A percentile compares a stretch with the other conserved stretches of the same genome.
These are phyloP conservation scores for Druon quercuslanigerum DNA, from an alignment of 1,140 invertebrate species.

Conservation along the genomic window DNA sequence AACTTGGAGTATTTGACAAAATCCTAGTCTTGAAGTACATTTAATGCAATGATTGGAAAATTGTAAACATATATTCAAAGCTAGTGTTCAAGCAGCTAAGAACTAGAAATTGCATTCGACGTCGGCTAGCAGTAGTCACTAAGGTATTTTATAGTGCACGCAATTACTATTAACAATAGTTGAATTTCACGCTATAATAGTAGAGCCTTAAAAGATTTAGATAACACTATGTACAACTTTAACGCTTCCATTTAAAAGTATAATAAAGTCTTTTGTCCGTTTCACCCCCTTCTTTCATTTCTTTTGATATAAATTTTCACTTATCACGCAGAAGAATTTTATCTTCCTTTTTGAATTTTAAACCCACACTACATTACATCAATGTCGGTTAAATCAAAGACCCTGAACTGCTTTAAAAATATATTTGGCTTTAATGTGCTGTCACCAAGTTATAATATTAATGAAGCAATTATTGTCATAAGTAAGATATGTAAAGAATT, in stretches of 20 bases:
- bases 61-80: conserved; percentile 34
- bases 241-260: conserved; percentile 35
- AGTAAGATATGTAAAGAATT: too few relatives aligned
- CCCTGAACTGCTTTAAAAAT: too few relatives aligned
- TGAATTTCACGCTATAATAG: conserved; percentile 30
- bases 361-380: too few relatives aligned
- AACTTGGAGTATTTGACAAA: neutral
- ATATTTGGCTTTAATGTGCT: too few relatives aligned
- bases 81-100: conserved; percentile 54
- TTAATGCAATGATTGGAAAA: neutral
- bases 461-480: too few relatives aligned
- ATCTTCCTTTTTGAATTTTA: neutral
- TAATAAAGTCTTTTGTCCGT: conserved; percentile 49
- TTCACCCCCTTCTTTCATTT: conserved; percentile 25
- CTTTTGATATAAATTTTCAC: neutral
- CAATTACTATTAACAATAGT: conserved; percentile 40
- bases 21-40: conserved; percentile 6
- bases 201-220: conserved; percentile 65
- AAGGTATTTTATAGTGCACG: conserved; percentile 60
- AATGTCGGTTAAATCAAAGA: too few relatives aligned
- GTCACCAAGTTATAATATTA: too few relatives aligned
- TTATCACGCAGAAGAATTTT: neutral
- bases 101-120: conserved; percentile 57
- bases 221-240: conserved; percentile 68
- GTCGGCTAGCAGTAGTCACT: conserved; percentile 55